Evolutionary conservation across 2,113 vertebrate species (phyloP), one percentile per base, ranked within the genome.

Genomic region (Burhinus bistriatus): DNA sequence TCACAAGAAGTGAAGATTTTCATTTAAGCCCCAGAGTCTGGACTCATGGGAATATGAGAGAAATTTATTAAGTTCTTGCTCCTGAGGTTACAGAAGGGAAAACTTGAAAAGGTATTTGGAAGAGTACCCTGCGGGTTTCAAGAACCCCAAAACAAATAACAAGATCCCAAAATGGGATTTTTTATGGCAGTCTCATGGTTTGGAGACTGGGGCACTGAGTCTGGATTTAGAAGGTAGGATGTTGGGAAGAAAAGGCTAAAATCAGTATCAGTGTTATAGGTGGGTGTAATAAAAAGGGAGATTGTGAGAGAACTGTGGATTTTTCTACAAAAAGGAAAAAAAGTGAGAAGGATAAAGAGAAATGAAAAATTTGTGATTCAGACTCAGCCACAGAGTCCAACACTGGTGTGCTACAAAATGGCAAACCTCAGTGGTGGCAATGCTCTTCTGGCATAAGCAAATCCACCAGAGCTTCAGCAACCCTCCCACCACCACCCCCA

Each of bases 351-450:
- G 25, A 6, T 54, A 16, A 91, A 71, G n/a, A 70, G 29, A 75
- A 64, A 29, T 45, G 7, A n/a, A 45, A 78, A 38, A 4, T 1
- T 14, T n/a, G 2, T 40, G 29, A 23, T 55, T 71, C 25, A 68
- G 20, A 27, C 44, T 89, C 68, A 45, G 64, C 54, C 49, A 4
- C 0, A 0, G n/a, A 17, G 38, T 22, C 62, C 58, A 51, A 13
- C 38, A 29, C 11, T 0, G 0, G 6, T 5, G 25, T 57, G 59
- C 54, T 78, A 14, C 6, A 4, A 20, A 29, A 38, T 42, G 26
- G 36, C 68, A 94, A 49, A 51, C 38, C 29, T 47, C 34, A 13
- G 47, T 29, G 84, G 34, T 68, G 52, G n/a, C 44, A 66, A 6
- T 0, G 9, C 69, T 73, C 51, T 26, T n/a, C 14, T 78, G 84